Evolutionary conservation across 2,888 invertebrate genomes (phyloP).

Genomic region (Agonopterix alstromeriana): DNA sequence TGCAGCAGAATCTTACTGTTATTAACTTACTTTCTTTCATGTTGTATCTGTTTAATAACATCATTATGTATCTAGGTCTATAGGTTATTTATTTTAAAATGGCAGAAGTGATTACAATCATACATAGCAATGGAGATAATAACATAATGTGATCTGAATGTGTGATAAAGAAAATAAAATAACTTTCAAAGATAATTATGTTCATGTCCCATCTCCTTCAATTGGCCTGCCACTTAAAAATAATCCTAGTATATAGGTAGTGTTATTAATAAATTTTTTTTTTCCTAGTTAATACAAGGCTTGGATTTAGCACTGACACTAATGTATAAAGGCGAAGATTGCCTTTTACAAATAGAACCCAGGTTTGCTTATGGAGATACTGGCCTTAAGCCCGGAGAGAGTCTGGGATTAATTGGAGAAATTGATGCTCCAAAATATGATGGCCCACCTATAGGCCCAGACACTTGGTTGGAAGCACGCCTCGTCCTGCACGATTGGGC

Average conservation of each 20-base stretch:
- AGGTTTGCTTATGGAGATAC: slow-evolving; percentile 89
- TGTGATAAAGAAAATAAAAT: too few species aligned
- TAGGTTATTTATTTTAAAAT: too few species aligned
- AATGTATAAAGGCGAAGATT: slow-evolving; percentile 89
- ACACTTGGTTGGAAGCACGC: slow-evolving; percentile 81
- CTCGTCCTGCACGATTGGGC: slow-evolving; percentile 83
- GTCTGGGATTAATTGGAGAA: slow-evolving; percentile 55
- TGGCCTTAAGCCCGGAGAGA: slow-evolving; percentile 78
- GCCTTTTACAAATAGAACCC: slow-evolving; percentile 83
- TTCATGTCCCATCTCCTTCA: neutral
- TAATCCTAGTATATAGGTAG: neutral
- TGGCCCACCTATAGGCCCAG: slow-evolving; percentile 79
- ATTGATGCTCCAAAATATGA: slow-evolving; percentile 40
- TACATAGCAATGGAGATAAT: too few species aligned
- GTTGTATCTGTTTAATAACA: too few species aligned
- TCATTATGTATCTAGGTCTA: too few species aligned
- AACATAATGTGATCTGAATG: too few species aligned
- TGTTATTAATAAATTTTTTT: too few species aligned
- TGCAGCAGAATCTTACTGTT: too few species aligned
- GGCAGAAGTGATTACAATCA: too few species aligned
- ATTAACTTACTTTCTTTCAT: too few species aligned
- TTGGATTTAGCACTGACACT: slow-evolving; percentile 89
- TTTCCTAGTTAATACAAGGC: slow-evolving; percentile 81
- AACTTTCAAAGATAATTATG: too few species aligned
- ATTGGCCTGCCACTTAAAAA: neutral